Evolutionary conservation across 2,113 vertebrate genomes (phyloP).

Genomic region (Phylloscopus whistleri): DNA sequence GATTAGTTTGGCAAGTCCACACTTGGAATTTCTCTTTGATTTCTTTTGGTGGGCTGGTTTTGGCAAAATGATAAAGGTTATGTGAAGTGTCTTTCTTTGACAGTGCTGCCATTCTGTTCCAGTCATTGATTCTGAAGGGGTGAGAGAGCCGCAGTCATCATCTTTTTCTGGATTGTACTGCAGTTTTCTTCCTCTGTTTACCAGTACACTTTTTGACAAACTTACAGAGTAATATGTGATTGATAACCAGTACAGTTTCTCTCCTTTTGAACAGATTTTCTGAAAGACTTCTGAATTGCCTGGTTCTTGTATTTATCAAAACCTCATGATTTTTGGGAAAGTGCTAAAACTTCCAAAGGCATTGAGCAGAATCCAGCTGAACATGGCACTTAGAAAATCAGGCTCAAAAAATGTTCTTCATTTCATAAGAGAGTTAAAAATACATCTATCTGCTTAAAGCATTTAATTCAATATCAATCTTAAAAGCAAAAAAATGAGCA

Average conservation of each 20-base stretch:
- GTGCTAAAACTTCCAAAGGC: background rate
- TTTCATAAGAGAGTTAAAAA: background rate
- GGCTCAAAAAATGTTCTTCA: background rate
- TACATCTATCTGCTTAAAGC: background rate
- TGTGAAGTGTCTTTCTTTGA: background rate
- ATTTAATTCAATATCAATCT: background rate
- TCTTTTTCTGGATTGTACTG: background rate
- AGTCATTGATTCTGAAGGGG: background rate
- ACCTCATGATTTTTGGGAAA: background rate
- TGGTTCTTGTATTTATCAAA: background rate
- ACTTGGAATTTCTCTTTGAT: constrained; percentile 1
- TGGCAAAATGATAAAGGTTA: background rate
- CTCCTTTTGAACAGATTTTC: background rate
- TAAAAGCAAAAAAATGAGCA: background rate
- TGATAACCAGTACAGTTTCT: background rate
- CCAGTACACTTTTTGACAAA: background rate
- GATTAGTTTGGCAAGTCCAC: background rate
- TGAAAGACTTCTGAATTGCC: background rate
- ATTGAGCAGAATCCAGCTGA: background rate
- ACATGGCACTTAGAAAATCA: background rate
- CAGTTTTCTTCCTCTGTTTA: background rate
- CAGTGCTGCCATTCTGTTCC: background rate
- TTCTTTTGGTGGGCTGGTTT: background rate
- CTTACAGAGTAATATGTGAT: background rate
- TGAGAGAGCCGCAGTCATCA: background rate